A percentile compares a stretch with the other conserved stretches of the same genome.
Evolutionary conservation across 2,888 invertebrate genomes (phyloP).

Genomic region (Holacanthella duospinosa): DNA sequence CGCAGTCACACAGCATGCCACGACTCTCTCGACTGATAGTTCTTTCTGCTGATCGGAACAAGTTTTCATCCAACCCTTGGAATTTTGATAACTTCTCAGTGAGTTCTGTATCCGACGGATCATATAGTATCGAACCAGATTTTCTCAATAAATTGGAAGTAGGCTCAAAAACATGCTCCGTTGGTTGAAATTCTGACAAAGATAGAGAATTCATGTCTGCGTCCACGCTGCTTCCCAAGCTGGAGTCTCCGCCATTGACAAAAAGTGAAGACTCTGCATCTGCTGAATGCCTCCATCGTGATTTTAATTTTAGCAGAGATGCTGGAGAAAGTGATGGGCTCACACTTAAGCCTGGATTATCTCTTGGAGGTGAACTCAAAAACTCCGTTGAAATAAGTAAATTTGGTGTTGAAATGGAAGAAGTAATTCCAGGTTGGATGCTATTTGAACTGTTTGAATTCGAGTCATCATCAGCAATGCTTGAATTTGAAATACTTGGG

Average conservation of each 20-base stretch:
- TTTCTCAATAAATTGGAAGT: conserved; percentile 20
- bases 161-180: neutral
- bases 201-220: neutral
- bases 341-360: neutral
- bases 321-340: neutral
- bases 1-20: conserved; percentile 92
- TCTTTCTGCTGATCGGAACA: conserved; percentile 64
- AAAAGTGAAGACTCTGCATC: conserved; percentile 51
- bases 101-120: conserved; percentile 42
- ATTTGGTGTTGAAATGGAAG: conserved; percentile 9
- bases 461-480: conserved; percentile 27
- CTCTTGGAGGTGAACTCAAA: conserved; percentile 9
- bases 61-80: conserved; percentile 70
- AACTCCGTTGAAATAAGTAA: conserved; percentile 9
- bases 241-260: conserved; percentile 18
- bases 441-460: conserved; percentile 19
- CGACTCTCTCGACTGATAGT: conserved; percentile 69
- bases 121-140: conserved; percentile 26
- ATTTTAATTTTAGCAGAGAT: conserved; percentile 61
- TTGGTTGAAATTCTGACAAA: conserved; percentile 2
- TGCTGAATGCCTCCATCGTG: conserved; percentile 64
- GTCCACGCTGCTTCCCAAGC: neutral
- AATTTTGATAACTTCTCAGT: conserved; percentile 60
- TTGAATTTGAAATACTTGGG: conserved; percentile 19
- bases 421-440: neutral